Evolutionary conservation across 2,113 vertebrate genomes (phyloP).

Genomic region (Furnarius figulus): DNA sequence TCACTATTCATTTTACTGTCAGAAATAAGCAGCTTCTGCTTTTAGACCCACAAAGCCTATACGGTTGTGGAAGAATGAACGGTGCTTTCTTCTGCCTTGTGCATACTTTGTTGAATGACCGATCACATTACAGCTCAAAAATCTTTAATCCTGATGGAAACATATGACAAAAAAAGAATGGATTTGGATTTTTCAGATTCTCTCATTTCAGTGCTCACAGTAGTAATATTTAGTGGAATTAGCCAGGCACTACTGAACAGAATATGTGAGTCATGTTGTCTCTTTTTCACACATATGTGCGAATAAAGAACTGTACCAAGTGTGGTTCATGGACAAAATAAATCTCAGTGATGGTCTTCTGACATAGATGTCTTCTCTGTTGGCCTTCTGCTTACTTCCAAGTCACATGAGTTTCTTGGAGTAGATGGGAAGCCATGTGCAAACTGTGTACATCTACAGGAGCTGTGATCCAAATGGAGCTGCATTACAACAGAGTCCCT

Average conservation of each 20-base stretch:
- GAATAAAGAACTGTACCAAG: neutral
- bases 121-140: neutral
- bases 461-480: neutral
- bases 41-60: neutral
- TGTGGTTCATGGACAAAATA: neutral
- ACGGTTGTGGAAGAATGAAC: neutral
- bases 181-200: neutral
- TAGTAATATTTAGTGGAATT: neutral
- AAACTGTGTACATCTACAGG: neutral
- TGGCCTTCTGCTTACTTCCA: neutral
- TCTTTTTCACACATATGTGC: neutral
- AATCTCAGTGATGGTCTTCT: neutral
- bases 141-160: neutral
- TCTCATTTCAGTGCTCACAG: neutral
- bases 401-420: neutral
- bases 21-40: slow-evolving; percentile 13
- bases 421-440: neutral
- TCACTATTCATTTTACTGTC: neutral
- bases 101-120: neutral
- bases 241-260: neutral
- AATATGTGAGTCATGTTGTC: neutral
- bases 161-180: neutral
- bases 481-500: neutral
- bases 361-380: neutral
- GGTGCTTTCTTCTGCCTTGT: neutral